Conservation (phyloP, 2,888 invertebrate genomes). For the Parnassius mnemosyne region DNA sequence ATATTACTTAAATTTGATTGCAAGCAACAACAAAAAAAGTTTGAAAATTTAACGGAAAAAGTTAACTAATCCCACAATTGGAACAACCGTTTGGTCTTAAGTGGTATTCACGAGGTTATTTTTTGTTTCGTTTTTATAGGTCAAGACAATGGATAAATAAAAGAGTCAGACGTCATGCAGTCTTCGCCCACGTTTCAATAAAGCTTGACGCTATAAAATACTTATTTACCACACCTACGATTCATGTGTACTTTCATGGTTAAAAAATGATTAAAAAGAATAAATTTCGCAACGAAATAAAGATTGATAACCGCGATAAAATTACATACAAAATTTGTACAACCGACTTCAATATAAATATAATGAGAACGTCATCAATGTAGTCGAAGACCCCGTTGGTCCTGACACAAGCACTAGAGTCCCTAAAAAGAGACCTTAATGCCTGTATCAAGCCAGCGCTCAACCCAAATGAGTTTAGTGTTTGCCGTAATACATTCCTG, state of each 20-base stretch:
- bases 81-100: slow-evolving; percentile 6
- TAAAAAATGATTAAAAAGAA: neutral
- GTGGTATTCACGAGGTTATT: slow-evolving; percentile 39
- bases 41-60: too few species aligned
- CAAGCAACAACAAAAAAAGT: too few species aligned
- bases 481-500: too few species aligned
- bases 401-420: too few species aligned
- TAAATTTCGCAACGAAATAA: neutral
- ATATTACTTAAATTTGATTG: too few species aligned
- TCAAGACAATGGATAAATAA: slow-evolving; percentile 46
- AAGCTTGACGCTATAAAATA: slow-evolving; percentile 37
- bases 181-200: slow-evolving; percentile 54
- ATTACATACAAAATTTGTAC: too few species aligned
- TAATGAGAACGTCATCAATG: too few species aligned
- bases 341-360: too few species aligned
- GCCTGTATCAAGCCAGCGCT: too few species aligned
- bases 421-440: too few species aligned
- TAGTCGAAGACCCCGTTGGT: too few species aligned
- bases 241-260: neutral
- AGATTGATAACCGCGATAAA: neutral
- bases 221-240: slow-evolving; percentile 33
- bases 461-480: too few species aligned
- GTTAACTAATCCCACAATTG: neutral
- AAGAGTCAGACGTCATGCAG: slow-evolving; percentile 38
- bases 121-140: slow-evolving; percentile 48